Evolutionary conservation across 2,888 invertebrate genomes (phyloP), one percentile per base, ranked within the genome.

Genomic region (Corythucha ciliata): DNA sequence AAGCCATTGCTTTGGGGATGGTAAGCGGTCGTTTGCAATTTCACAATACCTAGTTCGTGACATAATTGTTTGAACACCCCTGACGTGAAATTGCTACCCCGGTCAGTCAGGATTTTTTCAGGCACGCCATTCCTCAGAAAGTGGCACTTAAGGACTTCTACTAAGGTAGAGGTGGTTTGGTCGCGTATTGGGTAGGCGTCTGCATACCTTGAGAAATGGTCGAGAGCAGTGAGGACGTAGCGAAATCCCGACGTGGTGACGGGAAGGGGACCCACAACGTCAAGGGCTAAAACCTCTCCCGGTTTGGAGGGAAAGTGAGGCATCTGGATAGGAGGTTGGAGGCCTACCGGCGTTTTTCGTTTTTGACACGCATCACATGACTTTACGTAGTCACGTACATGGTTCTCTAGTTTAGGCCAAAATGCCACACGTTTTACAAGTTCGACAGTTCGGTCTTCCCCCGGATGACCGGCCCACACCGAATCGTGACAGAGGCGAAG

Each of bases 51-150:
- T 36, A 44, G 25, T 20, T 34, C 18, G 16, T 4, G 7, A 33
- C 45, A 45, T 14, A 45, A n/a, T 4, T 18, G n/a, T 16, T 21
- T 32, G 2, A 20, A n/a, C 8, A 16, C 4, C 14, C 14, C 2
- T 5, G 46, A 8, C 2, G 57, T 64, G 52, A 68, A 68, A 45
- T 68, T 62, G 8, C 62, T 59, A 2, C 66, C 69, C 61, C 66
- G 64, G 54, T 70, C 69, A 0, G 68, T 63, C 1, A 69, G 47
- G 25, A 68, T 59, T 4, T 48, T 47, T 56, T 64, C 62, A 1
- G 68, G 66, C 8, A 67, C 64, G 8, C 67, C 67, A 49, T 46
- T 57, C n/a, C n/a, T n/a, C 4, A 64, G 44, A 4, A 63, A 64
- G 33, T 66, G 64, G 33, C 65, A 59, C 7, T 63, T 39, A 3